Evolutionary conservation across 2,888 invertebrate genomes (phyloP), one percentile per base, ranked within the genome.

Genomic region (Conchocele bisecta): DNA sequence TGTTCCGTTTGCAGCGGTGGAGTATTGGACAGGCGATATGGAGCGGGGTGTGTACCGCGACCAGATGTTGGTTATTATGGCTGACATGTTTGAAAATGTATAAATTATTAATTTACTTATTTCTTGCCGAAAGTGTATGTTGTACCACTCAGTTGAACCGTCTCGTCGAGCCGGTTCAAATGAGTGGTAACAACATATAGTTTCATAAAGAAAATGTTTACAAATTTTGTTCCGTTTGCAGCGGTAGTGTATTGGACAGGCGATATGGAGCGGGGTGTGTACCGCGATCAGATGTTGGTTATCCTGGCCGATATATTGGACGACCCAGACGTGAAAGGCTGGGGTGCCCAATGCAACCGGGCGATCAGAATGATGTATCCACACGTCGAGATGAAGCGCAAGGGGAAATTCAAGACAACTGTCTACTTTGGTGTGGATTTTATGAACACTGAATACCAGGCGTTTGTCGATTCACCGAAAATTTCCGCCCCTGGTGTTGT

Each of bases 401-500:
- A 87, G 59, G 88, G 88, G 46, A 88, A 88, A 80, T 85, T 81
- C 70, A 88, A 88, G 66, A 82, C 86, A 85, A 85, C 86, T 22
- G 84, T 83, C 37, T 86, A 82, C 58, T 82, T 81, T 74, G 86
- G 86, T 39, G 82, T 86, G 9, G 80, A 83, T 39, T 82, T 84
- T n/a, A n/a, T n/a, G n/a, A n/a, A n/a, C n/a, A n/a, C n/a, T n/a
- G n/a, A n/a, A n/a, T n/a, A n/a, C n/a, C n/a, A n/a, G n/a, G n/a
- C n/a, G n/a, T n/a, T n/a, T n/a, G n/a, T n/a, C n/a, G n/a, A n/a
- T n/a, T n/a, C n/a, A n/a, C n/a, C n/a, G n/a, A n/a, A n/a, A n/a
- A n/a, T n/a, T n/a, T n/a, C n/a, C n/a, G n/a, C n/a, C n/a, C n/a
- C n/a, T n/a, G n/a, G n/a, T n/a, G n/a, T n/a, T n/a, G n/a, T n/a